Conservation (phyloP, 2,888 invertebrate species). For the Ormyrus thymus region DNA sequence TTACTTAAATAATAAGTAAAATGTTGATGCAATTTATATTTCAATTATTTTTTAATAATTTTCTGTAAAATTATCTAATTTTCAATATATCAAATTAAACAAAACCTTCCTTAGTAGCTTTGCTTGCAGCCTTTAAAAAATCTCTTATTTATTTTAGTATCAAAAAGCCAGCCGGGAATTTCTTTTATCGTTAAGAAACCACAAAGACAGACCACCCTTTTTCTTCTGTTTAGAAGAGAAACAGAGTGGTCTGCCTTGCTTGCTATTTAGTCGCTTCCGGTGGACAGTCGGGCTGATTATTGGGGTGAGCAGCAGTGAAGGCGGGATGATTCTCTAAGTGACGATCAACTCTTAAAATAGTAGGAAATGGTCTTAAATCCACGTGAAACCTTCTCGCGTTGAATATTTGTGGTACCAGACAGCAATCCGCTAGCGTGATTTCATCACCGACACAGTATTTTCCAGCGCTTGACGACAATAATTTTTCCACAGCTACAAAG, state of each 20-base stretch:
- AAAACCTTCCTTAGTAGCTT: neutral
- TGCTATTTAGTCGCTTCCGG: conserved; percentile 88
- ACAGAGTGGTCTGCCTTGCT: conserved; percentile 75
- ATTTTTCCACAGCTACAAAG: conserved; percentile 87
- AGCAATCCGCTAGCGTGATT: conserved; percentile 95
- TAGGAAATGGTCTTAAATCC: conserved; percentile 91
- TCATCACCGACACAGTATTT: conserved; percentile 96
- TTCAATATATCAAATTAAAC: neutral
- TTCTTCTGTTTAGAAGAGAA: conserved; percentile 70
- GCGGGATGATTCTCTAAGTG: conserved; percentile 92
- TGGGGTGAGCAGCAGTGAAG: conserved; percentile 93
- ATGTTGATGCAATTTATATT: no score
- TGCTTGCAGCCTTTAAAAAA: neutral
- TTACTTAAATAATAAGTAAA: no score
- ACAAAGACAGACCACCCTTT: conserved; percentile 59
- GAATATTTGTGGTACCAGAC: conserved; percentile 95
- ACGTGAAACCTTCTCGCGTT: conserved; percentile 97
- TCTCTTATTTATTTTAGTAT: neutral
- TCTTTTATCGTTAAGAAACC: conserved; percentile 42
- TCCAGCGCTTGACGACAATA: conserved; percentile 88
- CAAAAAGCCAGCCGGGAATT: neutral
- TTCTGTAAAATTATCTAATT: neutral
- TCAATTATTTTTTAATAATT: neutral
- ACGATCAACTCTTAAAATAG: conserved; percentile 89
- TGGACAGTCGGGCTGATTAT: conserved; percentile 95